phyloP scores from a whole-genome alignment of 2,888 invertebrate species.

The Mimachlamys varia region DNA sequence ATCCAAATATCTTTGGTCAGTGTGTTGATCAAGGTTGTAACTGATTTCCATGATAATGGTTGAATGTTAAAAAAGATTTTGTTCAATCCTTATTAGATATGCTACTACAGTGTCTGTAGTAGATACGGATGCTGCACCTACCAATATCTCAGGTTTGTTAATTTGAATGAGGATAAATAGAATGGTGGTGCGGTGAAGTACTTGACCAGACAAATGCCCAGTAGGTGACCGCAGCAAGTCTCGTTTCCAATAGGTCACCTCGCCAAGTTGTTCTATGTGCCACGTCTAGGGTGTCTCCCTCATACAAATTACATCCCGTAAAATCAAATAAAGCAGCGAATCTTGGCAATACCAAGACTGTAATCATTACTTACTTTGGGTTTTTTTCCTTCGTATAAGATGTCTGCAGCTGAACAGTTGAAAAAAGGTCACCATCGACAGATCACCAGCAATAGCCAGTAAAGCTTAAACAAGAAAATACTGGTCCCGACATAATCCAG shows the following conservation, averaged over 20 bases:
- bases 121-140: too few species aligned
- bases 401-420: not conserved
- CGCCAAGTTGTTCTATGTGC: not conserved
- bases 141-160: too few species aligned
- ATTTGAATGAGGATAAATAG: too few species aligned
- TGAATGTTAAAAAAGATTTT: too few species aligned
- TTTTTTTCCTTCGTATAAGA: not conserved
- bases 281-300: not conserved
- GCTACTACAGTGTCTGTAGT: too few species aligned
- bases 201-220: too few species aligned
- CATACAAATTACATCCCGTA: not conserved
- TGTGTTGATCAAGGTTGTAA: too few species aligned
- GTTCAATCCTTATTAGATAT: too few species aligned
- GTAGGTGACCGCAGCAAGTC: not conserved
- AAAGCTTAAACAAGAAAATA: not conserved
- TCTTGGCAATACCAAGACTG: not conserved
- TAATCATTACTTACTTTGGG: constrained; percentile 3
- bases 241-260: not conserved
- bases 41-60: too few species aligned
- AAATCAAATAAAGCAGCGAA: not conserved
- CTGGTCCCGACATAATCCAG: not conserved
- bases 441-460: not conserved
- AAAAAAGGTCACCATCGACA: not conserved
- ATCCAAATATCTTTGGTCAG: too few species aligned
- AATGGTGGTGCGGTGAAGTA: too few species aligned